phyloP scores from a whole-genome alignment of 2,888 invertebrate genomes.

The Emesis castigata region DNA sequence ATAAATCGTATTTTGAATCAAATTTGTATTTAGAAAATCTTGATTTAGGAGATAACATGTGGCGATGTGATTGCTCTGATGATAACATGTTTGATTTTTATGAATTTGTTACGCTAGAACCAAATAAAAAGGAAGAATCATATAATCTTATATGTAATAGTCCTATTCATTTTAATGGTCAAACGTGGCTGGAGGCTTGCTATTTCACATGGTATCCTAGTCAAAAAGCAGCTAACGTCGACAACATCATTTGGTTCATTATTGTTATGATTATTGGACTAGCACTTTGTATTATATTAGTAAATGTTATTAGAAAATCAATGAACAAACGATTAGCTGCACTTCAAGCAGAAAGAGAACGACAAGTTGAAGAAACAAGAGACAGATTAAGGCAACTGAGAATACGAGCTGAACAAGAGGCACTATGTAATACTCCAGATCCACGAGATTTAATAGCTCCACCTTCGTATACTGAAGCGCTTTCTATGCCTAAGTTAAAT shows the following conservation, averaged over 20 bases:
- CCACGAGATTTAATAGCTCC: conserved; percentile 91
- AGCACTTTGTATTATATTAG: conserved; percentile 85
- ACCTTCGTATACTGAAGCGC: conserved; percentile 94
- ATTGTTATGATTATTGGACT: conserved; percentile 87
- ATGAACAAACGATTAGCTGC: conserved; percentile 86
- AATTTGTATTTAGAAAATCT: conserved; percentile 89
- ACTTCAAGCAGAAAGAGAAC: conserved; percentile 85
- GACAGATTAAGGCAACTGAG: conserved; percentile 87
- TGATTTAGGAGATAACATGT: conserved; percentile 93
- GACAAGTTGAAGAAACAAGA: conserved; percentile 88
- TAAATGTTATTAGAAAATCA: conserved; percentile 86
- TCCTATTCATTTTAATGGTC: conserved; percentile 89
- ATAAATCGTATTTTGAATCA: conserved; percentile 87
- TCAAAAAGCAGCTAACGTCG: conserved; percentile 78
- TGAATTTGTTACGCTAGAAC: conserved; percentile 88
- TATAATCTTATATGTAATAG: conserved; percentile 90
- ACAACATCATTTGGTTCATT: conserved; percentile 89
- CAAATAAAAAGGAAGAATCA: conserved; percentile 85
- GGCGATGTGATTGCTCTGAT: conserved; percentile 93
- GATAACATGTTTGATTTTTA: conserved; percentile 89
- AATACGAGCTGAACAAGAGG: conserved; percentile 85
- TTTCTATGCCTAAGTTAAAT: conserved; percentile 92
- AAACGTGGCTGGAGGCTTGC: conserved; percentile 92
- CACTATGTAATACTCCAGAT: conserved; percentile 90
- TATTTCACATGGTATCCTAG: conserved; percentile 88